Conservation (phyloP, 1,140 invertebrate genomes). For the Nasonia giraulti region DNA sequence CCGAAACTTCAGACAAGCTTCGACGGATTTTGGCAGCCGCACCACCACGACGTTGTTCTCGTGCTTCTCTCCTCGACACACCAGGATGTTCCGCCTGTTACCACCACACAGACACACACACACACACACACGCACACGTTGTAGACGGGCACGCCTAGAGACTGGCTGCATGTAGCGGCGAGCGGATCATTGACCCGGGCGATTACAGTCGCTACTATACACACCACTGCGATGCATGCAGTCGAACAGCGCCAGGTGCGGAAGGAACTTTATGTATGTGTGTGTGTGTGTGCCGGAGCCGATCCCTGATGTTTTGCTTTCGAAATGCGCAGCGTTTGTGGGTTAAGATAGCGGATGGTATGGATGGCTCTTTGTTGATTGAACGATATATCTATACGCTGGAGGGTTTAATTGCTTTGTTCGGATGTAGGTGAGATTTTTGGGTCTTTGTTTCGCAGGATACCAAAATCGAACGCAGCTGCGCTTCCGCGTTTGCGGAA, state of each 20-base stretch:
- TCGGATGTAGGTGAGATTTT: too few relatives aligned
- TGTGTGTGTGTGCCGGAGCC: background rate
- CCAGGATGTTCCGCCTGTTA: too few relatives aligned
- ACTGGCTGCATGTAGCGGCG: background rate
- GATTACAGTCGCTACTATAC: background rate
- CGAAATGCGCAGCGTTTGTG: background rate
- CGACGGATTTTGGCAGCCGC: too few relatives aligned
- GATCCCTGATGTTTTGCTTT: background rate
- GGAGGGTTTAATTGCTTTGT: too few relatives aligned
- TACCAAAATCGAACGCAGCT: too few relatives aligned
- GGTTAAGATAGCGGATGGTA: background rate
- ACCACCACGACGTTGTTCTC: too few relatives aligned
- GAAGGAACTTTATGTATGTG: background rate
- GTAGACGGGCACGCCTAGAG: background rate
- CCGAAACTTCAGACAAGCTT: too few relatives aligned
- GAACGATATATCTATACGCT: too few relatives aligned
- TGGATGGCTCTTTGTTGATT: too few relatives aligned
- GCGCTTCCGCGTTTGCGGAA: too few relatives aligned
- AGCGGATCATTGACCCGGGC: constrained; percentile 1
- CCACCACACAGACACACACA: background rate
- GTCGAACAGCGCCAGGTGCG: background rate
- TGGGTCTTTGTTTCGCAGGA: too few relatives aligned
- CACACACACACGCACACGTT: background rate
- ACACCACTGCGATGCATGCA: background rate
- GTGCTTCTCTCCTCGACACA: too few relatives aligned